phyloP scores from a whole-genome alignment of 2,113 vertebrate species.

The Noturus placidus region DNA sequence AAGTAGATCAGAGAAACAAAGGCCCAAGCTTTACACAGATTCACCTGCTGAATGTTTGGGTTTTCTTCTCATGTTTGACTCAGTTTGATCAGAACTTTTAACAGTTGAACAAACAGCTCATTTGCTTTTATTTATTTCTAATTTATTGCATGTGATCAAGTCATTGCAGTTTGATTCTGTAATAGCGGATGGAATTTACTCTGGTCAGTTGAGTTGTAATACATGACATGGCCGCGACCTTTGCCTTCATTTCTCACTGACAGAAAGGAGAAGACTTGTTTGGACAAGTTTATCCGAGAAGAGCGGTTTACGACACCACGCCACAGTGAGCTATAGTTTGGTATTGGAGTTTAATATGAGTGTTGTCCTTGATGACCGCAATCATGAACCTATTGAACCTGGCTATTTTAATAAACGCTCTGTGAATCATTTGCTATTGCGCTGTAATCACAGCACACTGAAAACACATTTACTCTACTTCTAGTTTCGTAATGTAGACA shows the following conservation, averaged over 20 bases:
- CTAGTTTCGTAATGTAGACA: background rate
- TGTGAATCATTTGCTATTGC: slow-evolving; percentile 26
- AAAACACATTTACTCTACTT: background rate
- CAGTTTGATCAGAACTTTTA: background rate
- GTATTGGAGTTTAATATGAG: slow-evolving; percentile 9
- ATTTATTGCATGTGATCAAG: background rate
- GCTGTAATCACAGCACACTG: background rate
- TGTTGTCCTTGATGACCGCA: background rate
- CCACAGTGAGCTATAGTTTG: slow-evolving; percentile 6
- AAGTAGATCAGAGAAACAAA: background rate
- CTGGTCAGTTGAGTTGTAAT: background rate
- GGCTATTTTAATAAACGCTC: slow-evolving; percentile 14
- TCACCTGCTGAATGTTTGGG: background rate
- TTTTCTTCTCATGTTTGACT: too few relatives aligned
- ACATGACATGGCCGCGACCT: background rate
- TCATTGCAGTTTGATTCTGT: background rate
- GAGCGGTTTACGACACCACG: background rate
- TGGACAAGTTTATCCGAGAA: background rate
- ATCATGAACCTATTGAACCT: slow-evolving; percentile 9
- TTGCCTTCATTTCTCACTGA: slow-evolving; percentile 5
- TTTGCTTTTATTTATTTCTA: background rate
- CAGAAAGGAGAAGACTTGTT: background rate
- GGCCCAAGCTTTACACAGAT: background rate
- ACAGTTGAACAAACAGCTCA: background rate
- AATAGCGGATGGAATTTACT: background rate